A percentile compares a stretch with the other conserved stretches of the same genome.
phyloP scores from a whole-genome alignment of 1,140 invertebrate species.

The Holcopasites calliopsidis region DNA sequence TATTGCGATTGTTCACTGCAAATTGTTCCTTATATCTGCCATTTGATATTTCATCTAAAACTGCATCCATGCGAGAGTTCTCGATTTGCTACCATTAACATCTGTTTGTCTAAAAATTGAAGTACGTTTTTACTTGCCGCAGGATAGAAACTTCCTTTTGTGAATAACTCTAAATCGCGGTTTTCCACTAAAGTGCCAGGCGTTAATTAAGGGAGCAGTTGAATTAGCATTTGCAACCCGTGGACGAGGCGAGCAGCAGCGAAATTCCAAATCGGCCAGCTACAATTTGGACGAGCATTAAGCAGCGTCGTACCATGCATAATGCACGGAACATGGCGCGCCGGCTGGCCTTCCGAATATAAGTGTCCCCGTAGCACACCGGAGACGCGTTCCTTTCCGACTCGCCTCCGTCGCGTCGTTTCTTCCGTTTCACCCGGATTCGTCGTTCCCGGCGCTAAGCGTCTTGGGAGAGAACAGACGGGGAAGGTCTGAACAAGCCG shows the following conservation, averaged over 20 bases:
- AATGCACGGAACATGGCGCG: slow-evolving; percentile 67
- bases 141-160: background rate
- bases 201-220: slow-evolving; percentile 52
- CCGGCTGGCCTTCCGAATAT: slow-evolving; percentile 66
- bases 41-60: no score
- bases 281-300: slow-evolving; percentile 65
- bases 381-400: slow-evolving; percentile 40
- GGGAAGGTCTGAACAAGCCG: slow-evolving; percentile 75
- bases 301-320: slow-evolving; percentile 69
- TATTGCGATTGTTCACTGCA: no score
- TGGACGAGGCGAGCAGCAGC: slow-evolving; percentile 2
- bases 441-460: slow-evolving; percentile 71
- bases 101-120: no score
- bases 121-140: no score
- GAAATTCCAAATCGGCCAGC: slow-evolving; percentile 55
- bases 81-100: no score
- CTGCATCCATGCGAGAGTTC: no score
- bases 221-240: slow-evolving; percentile 57
- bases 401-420: slow-evolving; percentile 44
- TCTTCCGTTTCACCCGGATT: slow-evolving; percentile 60
- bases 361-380: slow-evolving; percentile 58
- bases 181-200: slow-evolving; percentile 1
- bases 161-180: background rate
- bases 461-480: slow-evolving; percentile 78
- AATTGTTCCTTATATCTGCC: no score